Conservation (phyloP, 1,140 invertebrate species). For the Bombus vancouverensis region DNA sequence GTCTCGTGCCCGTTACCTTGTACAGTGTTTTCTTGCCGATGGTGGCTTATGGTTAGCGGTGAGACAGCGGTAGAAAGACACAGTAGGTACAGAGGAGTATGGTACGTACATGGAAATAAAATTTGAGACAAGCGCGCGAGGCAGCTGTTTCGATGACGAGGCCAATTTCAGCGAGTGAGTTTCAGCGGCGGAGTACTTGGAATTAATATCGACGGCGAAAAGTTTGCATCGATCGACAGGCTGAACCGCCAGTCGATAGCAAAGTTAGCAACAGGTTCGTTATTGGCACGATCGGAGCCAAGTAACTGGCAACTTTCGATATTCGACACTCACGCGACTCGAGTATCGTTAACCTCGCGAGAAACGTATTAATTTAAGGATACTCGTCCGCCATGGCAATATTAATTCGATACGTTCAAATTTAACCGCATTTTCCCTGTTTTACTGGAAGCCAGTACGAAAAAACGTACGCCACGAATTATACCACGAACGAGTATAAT, state of each 20-base stretch:
- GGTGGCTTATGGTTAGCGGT: neutral
- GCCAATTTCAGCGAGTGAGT: too few relatives aligned
- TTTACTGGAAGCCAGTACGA: neutral
- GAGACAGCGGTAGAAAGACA: neutral
- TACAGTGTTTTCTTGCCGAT: conserved; percentile 3
- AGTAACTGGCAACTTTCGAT: neutral
- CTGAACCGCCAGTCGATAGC: neutral
- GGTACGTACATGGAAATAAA: neutral
- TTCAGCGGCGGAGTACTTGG: neutral
- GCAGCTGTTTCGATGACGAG: neutral
- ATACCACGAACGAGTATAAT: too few relatives aligned
- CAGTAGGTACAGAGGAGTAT: neutral
- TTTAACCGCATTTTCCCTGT: neutral
- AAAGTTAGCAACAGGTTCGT: neutral
- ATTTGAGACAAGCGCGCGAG: neutral
- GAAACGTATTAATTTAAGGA: neutral
- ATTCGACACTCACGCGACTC: neutral
- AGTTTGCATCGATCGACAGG: neutral
- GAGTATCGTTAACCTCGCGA: neutral
- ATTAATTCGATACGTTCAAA: neutral
- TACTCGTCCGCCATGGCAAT: neutral
- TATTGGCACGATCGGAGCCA: neutral
- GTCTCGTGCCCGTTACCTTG: conserved; percentile 32
- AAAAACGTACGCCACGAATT: neutral
- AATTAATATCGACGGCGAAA: neutral